Percentiles rank a stretch among this genome's conserved stretches.
Conservation (phyloP, 2,113 vertebrate genomes). For the Atlantisia rogersi region DNA sequence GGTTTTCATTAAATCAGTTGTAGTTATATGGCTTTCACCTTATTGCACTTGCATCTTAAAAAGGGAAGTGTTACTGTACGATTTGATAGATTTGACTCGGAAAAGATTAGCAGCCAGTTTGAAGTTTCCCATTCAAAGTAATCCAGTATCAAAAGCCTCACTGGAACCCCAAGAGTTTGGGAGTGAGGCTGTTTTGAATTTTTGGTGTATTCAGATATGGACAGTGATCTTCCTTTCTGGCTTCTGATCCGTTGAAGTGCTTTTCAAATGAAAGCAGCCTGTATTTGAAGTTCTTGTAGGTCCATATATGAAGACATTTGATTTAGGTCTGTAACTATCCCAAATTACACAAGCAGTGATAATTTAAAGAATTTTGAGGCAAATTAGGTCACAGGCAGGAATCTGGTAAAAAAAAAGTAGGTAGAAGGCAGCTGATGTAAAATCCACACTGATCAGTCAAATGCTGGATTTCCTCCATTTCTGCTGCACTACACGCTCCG, state of each 20-base stretch:
- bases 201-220: neutral
- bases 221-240: neutral
- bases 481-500: neutral
- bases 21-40: constrained; percentile 43
- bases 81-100: constrained; percentile 2
- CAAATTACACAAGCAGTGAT: neutral
- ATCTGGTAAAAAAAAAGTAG: neutral
- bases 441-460: neutral
- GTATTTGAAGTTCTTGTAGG: neutral
- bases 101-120: constrained; percentile 40
- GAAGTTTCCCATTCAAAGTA: constrained; percentile 49
- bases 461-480: neutral
- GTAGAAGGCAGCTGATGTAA: neutral
- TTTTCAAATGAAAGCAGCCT: neutral
- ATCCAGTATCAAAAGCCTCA: constrained; percentile 15
- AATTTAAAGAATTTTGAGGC: neutral
- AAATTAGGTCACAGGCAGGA: neutral
- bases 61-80: neutral
- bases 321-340: neutral
- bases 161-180: neutral
- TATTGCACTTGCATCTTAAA: constrained; percentile 53
- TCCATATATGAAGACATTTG: neutral
- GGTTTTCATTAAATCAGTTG: constrained; percentile 54
- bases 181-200: neutral
- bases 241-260: neutral